These are phyloP conservation scores for Sebastes diaconus DNA, from an alignment of 2,797 vertebrate species.

Conservation along the genomic window DNA sequence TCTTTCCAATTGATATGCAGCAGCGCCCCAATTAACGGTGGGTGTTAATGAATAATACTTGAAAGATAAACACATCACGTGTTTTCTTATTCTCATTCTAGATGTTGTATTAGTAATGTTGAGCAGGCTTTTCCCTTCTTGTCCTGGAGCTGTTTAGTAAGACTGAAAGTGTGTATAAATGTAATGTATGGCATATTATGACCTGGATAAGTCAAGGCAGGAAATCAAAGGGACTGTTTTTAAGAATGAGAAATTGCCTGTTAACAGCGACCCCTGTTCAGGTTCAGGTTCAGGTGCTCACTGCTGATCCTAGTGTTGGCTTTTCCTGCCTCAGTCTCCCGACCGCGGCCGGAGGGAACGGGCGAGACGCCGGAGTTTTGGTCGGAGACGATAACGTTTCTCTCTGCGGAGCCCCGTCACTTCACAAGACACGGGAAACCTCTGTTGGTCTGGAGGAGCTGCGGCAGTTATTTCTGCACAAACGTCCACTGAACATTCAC, in stretches of 20 bases:
- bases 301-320: no score
- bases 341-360: no score
- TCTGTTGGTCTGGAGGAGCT: no score
- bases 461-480: no score
- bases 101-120: neutral
- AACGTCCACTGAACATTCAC: no score
- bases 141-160: neutral
- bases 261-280: fast-evolving
- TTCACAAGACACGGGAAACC: no score
- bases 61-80: neutral
- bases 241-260: no score
- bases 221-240: neutral
- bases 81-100: neutral
- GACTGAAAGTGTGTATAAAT: constrained; percentile 23
- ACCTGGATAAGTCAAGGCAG: constrained; percentile 35
- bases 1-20: constrained; percentile 37
- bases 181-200: constrained; percentile 1
- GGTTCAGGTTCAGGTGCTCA: no score
- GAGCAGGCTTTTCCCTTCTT: neutral
- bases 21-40: constrained; percentile 13
- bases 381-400: no score
- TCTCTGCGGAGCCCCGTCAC: no score
- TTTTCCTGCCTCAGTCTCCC: no score
- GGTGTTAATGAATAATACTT: constrained; percentile 10
- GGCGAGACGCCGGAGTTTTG: no score